Evolutionary conservation across 2,888 invertebrate species (phyloP), one percentile per base, ranked within the genome.

Genomic region (Zaprionus bogoriensis): DNA sequence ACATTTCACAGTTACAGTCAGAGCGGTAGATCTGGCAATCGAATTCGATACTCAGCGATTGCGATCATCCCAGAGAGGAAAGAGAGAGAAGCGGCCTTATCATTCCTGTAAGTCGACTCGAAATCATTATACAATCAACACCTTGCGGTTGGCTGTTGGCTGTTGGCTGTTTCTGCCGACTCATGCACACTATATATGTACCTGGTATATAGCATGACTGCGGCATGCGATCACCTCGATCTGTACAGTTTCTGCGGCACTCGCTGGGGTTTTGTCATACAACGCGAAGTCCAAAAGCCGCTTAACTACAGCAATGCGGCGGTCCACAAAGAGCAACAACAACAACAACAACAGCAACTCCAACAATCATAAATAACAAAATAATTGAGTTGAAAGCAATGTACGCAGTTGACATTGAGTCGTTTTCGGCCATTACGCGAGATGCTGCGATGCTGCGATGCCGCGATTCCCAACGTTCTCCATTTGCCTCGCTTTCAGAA

Each of bases 351-450:
- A 25, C 6, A 10, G 4, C 17, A 19, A 38, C 23, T 38, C 17
- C 17, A 44, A 14, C 20, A 39, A 51, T 30, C 20, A 42, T 62
- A 53, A 46, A 58, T 41, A 59, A 9, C 14, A 61, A 51, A 55
- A 63, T 74, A 65, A 81, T 71, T 71, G 62, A 59, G 60, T 39
- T 48, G 30, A 71, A 67, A 67, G 64, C 67, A 80, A 80, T 59
- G 62, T 57, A 63, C 74, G 50, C 62, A 52, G 61, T 77, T 74
- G 77, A 62, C 77, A 71, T 77, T 81, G 77, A 14, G 14, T 22
- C 20, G 5, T 38, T 38, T 66, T 67, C 55, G 68, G 61, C 28
- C 74, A 54, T 53, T 27, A 32, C 32, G 46, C 38, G 17, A 36
- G 32, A 12, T 17, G 32, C 7, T 14, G 2, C 7, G 32, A 12